Percentiles rank a stretch among this genome's conserved stretches.
Evolutionary conservation across 2,888 invertebrate species (phyloP).

Genomic region (Tupiocoris notatus): DNA sequence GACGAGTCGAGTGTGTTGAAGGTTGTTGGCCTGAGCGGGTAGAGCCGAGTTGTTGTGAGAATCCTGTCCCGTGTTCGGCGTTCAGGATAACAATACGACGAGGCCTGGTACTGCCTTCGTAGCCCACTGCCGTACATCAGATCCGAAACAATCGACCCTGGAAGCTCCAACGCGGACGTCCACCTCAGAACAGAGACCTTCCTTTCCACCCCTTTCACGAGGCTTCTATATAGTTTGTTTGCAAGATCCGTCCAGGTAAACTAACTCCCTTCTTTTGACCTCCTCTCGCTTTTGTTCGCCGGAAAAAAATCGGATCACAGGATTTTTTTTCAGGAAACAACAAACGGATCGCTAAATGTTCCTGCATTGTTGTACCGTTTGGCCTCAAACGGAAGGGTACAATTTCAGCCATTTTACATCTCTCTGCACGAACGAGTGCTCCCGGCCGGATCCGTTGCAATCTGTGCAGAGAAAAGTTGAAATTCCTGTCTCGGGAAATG

Average conservation of each 20-base stretch:
- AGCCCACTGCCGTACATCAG: slow-evolving; percentile 24
- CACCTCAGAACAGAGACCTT: not conserved
- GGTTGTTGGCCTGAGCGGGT: not conserved
- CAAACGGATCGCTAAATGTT: not conserved
- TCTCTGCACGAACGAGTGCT: not conserved
- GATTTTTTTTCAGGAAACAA: not conserved
- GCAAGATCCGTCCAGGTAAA: slow-evolving; percentile 24
- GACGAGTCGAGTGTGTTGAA: not conserved
- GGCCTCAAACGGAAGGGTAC: not conserved
- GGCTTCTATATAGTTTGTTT: slow-evolving; percentile 31
- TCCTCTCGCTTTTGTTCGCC: slow-evolving; percentile 7
- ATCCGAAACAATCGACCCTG: slow-evolving; percentile 21
- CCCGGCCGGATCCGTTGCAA: too few species aligned
- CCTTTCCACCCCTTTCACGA: not conserved
- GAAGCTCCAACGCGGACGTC: slow-evolving; percentile 14
- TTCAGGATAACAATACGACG: slow-evolving; percentile 6
- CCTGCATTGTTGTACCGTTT: not conserved
- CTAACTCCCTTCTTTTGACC: slow-evolving; percentile 7
- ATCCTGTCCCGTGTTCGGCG: not conserved
- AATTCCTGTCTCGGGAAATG: too few species aligned
- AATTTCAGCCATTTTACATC: not conserved
- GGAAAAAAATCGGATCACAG: slow-evolving; percentile 15
- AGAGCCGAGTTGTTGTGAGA: not conserved
- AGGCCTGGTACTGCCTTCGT: not conserved
- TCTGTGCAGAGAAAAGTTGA: too few species aligned